Evolutionary conservation across 2,113 vertebrate genomes (phyloP).

Genomic region (Pitta sordida): DNA sequence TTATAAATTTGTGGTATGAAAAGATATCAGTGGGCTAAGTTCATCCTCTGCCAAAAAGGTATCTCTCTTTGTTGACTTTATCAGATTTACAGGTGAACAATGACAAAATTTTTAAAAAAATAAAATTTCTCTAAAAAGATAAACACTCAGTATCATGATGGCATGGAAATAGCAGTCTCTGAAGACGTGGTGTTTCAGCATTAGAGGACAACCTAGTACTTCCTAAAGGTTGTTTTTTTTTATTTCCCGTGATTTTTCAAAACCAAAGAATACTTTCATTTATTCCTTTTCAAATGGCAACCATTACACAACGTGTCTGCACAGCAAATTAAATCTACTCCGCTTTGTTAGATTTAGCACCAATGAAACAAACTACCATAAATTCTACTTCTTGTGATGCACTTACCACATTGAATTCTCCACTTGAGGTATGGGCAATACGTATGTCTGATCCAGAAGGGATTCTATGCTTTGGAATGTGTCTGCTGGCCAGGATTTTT

Average conservation of each 20-base stretch:
- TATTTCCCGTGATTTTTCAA: not conserved
- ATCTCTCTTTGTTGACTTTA: not conserved
- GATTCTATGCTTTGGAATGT: slow-evolving; percentile 42
- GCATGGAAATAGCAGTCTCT: not conserved
- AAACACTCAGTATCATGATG: not conserved
- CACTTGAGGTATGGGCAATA: slow-evolving; percentile 15
- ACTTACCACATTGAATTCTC: not conserved
- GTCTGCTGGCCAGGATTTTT: slow-evolving; percentile 31
- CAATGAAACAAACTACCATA: not conserved
- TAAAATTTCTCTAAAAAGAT: not conserved
- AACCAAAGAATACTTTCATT: not conserved
- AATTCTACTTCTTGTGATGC: not conserved
- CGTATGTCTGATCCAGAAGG: slow-evolving; percentile 53
- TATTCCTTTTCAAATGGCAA: not conserved
- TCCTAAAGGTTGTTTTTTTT: not conserved
- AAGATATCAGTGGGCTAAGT: not conserved
- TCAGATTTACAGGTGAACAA: not conserved
- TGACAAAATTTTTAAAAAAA: not conserved
- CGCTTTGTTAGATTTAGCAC: not conserved
- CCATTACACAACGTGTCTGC: not conserved
- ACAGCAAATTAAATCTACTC: not conserved
- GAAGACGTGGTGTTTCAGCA: not conserved
- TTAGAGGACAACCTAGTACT: not conserved
- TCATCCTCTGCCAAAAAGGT: not conserved
- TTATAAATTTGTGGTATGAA: not conserved